Percentiles rank a stretch among this genome's conserved stretches.
phyloP scores from a whole-genome alignment of 1,140 invertebrate genomes.

The Drosophila elegans region DNA sequence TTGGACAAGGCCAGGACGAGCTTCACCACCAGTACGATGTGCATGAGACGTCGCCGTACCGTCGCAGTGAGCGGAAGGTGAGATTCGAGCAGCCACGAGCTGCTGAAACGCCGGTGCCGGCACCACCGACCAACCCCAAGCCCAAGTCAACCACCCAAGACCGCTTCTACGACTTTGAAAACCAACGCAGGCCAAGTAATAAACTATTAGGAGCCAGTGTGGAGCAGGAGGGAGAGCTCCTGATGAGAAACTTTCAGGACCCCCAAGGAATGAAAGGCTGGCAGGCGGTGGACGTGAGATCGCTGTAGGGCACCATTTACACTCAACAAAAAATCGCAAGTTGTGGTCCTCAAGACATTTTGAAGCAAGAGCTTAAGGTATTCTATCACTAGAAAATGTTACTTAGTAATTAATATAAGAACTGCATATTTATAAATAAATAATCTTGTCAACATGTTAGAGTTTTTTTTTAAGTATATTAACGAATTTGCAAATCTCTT shows the following conservation, averaged over 20 bases:
- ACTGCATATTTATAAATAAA: neutral
- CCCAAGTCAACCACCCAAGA: conserved; percentile 51
- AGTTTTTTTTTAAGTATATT: too few relatives aligned
- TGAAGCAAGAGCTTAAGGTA: too few relatives aligned
- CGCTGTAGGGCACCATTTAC: conserved; percentile 33
- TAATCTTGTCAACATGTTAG: too few relatives aligned
- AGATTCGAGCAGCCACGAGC: conserved; percentile 66
- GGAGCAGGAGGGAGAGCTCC: conserved; percentile 38
- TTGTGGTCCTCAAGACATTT: too few relatives aligned
- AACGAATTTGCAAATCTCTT: too few relatives aligned
- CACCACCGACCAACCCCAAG: conserved; percentile 4
- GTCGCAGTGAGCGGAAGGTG: conserved; percentile 74
- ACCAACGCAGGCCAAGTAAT: conserved; percentile 48
- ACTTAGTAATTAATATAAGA: too few relatives aligned
- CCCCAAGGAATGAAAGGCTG: conserved; percentile 59
- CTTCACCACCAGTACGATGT: conserved; percentile 73
- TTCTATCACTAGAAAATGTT: neutral
- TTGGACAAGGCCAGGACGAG: conserved; percentile 53
- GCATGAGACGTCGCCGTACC: conserved; percentile 67
- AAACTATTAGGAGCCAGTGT: conserved; percentile 28
- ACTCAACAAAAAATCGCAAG: neutral
- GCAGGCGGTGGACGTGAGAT: conserved; percentile 75
- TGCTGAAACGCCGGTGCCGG: neutral
- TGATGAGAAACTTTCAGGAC: conserved; percentile 59
- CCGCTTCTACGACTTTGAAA: conserved; percentile 82